Evolutionary conservation across 1,140 invertebrate species (phyloP).

Genomic region (Zaprionus inermis): DNA sequence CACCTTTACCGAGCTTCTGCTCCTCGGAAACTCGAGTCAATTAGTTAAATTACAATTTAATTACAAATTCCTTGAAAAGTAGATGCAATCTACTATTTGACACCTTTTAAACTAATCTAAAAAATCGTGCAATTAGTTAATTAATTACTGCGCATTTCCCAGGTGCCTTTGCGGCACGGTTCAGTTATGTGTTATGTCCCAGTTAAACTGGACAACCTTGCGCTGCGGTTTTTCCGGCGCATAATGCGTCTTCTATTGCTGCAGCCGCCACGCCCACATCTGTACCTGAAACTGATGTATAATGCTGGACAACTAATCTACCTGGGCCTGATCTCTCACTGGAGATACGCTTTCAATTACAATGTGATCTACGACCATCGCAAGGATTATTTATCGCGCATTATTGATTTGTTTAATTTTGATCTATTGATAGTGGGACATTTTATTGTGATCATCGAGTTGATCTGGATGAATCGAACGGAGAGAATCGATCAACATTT

Average conservation of each 20-base stretch:
- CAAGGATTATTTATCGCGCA: slow-evolving; percentile 14
- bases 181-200: slow-evolving; percentile 13
- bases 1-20: neutral
- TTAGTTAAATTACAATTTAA: neutral
- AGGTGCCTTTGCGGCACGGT: neutral
- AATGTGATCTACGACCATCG: slow-evolving; percentile 24
- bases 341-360: slow-evolving; percentile 30
- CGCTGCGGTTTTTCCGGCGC: neutral
- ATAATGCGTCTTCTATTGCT: slow-evolving; percentile 9
- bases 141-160: neutral
- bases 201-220: slow-evolving; percentile 11
- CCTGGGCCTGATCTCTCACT: neutral
- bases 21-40: neutral
- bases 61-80: neutral
- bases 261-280: slow-evolving; percentile 11
- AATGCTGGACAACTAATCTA: neutral
- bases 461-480: slow-evolving; percentile 28
- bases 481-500: slow-evolving; percentile 16
- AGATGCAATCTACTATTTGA: neutral
- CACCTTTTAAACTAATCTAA: neutral
- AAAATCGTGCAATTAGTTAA: slow-evolving; percentile 1
- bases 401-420: slow-evolving; percentile 27
- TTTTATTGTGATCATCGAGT: slow-evolving; percentile 7
- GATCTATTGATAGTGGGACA: slow-evolving; percentile 13
- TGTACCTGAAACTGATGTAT: neutral